These are phyloP conservation scores for Pangasius larnaudii DNA, from an alignment of 2,797 vertebrate species.

Conservation along the genomic window DNA sequence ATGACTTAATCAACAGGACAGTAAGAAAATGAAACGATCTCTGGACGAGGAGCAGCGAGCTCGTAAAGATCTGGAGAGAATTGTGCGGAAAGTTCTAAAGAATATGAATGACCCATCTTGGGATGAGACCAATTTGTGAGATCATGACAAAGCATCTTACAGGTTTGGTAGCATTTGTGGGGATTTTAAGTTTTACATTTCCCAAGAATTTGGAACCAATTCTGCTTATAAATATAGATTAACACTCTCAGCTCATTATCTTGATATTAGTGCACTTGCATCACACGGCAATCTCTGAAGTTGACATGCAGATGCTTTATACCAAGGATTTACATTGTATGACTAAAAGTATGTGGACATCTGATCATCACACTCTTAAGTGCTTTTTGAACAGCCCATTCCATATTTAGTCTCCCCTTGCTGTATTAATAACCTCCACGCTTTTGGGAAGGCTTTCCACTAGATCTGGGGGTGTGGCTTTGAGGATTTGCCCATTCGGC, in stretches of 20 bases:
- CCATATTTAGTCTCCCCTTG: neutral
- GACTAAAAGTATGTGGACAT: neutral
- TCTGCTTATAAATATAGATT: neutral
- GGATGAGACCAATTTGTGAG: constrained; percentile 96
- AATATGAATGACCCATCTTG: constrained; percentile 93
- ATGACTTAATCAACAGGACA: constrained; percentile 79
- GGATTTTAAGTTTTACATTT: neutral
- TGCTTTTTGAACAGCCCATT: neutral
- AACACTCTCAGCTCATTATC: neutral
- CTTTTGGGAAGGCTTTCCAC: neutral
- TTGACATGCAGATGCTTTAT: neutral
- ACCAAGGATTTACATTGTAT: neutral
- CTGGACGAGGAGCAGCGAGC: constrained; percentile 94
- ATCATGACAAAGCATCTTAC: neutral
- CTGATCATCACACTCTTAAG: neutral
- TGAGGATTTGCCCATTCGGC: neutral
- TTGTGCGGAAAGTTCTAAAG: constrained; percentile 90
- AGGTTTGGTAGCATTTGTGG: constrained; percentile 1
- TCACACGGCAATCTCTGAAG: neutral
- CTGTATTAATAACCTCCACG: neutral
- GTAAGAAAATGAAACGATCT: constrained; percentile 93
- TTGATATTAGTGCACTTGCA: neutral
- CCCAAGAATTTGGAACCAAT: neutral
- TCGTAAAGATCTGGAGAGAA: constrained; percentile 90
- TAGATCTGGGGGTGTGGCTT: neutral